Conservation (phyloP, 1,140 invertebrate species). For the Tenebrio molitor region DNA sequence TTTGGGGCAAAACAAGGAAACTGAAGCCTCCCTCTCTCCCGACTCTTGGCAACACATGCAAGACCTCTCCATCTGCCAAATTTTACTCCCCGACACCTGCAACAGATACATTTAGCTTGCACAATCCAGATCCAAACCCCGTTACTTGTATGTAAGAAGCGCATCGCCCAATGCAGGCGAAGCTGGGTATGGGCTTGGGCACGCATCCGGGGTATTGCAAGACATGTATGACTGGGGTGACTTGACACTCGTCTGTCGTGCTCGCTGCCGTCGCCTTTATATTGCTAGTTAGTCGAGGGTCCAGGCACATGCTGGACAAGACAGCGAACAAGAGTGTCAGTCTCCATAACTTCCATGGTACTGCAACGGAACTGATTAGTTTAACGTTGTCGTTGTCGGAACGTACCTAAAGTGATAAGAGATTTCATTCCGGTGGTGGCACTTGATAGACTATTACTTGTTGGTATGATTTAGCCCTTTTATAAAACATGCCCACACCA, state of each 20-base stretch:
- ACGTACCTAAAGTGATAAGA: constrained; percentile 16
- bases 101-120: neutral
- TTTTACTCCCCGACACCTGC: constrained; percentile 94
- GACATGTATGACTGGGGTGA: constrained; percentile 93
- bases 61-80: constrained; percentile 96
- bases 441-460: constrained; percentile 2
- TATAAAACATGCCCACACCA: constrained; percentile 18
- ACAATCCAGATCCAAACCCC: neutral
- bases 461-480: neutral
- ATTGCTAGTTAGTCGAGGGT: constrained; percentile 58
- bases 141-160: constrained; percentile 91
- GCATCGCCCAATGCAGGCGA: constrained; percentile 92
- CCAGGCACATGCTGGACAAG: constrained; percentile 61
- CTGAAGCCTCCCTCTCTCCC: constrained; percentile 90
- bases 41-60: constrained; percentile 96
- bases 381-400: neutral
- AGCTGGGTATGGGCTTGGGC: constrained; percentile 93
- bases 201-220: constrained; percentile 93
- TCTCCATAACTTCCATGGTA: constrained; percentile 52
- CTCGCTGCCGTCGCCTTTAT: constrained; percentile 63
- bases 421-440: constrained; percentile 16
- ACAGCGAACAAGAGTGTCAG: constrained; percentile 54
- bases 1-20: constrained; percentile 90
- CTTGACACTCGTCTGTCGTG: constrained; percentile 86
- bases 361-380: constrained; percentile 34